phyloP scores from a whole-genome alignment of 2,797 vertebrate species.

The Varecia variegata region DNA sequence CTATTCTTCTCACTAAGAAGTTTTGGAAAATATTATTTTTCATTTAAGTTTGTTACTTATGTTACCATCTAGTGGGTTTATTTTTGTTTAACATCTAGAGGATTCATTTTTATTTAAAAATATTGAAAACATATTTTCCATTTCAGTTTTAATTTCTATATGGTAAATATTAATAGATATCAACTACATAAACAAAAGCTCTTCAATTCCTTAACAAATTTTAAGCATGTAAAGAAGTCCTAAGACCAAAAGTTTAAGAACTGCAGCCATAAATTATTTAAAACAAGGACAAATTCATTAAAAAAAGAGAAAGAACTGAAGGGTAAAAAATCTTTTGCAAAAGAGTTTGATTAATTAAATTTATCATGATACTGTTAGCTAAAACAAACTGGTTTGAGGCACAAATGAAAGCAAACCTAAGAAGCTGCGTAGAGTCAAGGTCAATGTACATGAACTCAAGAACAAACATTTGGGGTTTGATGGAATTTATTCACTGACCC shows the following conservation, averaged over 20 bases:
- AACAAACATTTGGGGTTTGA: conserved; percentile 78
- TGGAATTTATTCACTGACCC: conserved; percentile 82
- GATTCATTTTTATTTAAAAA: background rate
- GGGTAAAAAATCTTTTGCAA: background rate
- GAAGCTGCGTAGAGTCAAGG: conserved; percentile 71
- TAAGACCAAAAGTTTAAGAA: background rate
- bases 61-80: background rate
- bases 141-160: background rate
- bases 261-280: background rate
- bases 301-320: conserved; percentile 1
- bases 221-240: background rate
- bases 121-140: background rate
- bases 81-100: background rate
- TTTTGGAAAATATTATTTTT: background rate
- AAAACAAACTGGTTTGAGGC: conserved; percentile 46
- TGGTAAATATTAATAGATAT: background rate
- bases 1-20: background rate
- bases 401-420: conserved; percentile 50
- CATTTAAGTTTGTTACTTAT: background rate
- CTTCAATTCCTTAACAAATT: background rate
- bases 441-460: conserved; percentile 74
- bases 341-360: conserved; percentile 65
- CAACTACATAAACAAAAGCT: background rate
- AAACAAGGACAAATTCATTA: background rate
- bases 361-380: conserved; percentile 21